Evolutionary conservation across 2,113 vertebrate genomes (phyloP), one percentile per base, ranked within the genome.

Genomic region (Phylloscopus whistleri): DNA sequence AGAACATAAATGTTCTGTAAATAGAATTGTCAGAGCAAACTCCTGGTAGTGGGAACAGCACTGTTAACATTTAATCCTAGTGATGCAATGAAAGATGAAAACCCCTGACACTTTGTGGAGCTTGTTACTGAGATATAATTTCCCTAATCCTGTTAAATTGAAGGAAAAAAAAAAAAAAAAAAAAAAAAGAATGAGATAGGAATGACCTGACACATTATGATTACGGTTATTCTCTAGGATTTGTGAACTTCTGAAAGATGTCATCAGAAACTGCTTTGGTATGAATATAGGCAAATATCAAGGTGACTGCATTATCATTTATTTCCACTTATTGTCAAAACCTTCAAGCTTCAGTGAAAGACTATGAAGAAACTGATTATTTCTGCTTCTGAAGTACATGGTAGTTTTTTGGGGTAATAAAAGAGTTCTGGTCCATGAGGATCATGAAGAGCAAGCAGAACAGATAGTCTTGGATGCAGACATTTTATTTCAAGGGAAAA

Each of bases 161-260:
- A 17, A 17, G 0, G 67, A 37, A 41, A 0, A 15, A 13, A 26
- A 15, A 1, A 20, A 37, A 51, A 26, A 43, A 52, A 44, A 60
- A 30, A 17, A n/a, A 19, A 21, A 31, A 70, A 37, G 0, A 15
- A 93, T n/a, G 35, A 68, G 16, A 33, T n/a, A 46, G 28, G 27
- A 79, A 48, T 90, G 26, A 77, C 33, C 10, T 80, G 13, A 76
- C 20, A 15, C 19, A 7, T 97, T 96, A 79, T 37, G 17, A 30
- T 90, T 97, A 43, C 96, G 85, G 52, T 96, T 97, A 95, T 58
- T 94, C 74, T 58, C 67, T 94, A 72, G 93, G 73, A 56, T 95
- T 72, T 44, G 27, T 92, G 46, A 97, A 68, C 41, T 90, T 93
- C 51, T 88, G 70, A 95, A 97, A 97, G 30, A 48, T 52, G 21